phyloP scores from a whole-genome alignment of 2,113 vertebrate genomes.

The Pelodiscus sinensis region DNA sequence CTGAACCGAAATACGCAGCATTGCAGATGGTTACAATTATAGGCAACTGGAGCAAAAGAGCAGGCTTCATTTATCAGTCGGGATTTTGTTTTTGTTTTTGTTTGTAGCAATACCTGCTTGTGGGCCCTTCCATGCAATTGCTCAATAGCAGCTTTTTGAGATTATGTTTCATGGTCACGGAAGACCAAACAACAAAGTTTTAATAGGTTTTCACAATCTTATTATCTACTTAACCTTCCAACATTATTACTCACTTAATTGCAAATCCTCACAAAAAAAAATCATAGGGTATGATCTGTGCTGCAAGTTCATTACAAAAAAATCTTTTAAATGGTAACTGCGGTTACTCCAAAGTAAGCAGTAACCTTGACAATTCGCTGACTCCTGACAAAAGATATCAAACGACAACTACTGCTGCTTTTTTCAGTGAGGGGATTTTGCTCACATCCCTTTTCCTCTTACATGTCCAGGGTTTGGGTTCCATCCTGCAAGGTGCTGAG shows the following conservation, averaged over 20 bases:
- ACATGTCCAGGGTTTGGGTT: neutral
- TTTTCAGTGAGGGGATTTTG: neutral
- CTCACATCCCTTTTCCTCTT: neutral
- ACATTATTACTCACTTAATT: slow-evolving; percentile 75
- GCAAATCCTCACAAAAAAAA: slow-evolving; percentile 39
- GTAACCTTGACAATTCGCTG: slow-evolving; percentile 32
- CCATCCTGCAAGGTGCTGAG: neutral
- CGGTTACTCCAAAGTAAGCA: slow-evolving; percentile 30
- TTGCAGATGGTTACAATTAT: slow-evolving; percentile 72
- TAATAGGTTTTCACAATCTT: slow-evolving; percentile 75
- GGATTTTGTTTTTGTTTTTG: slow-evolving; percentile 70
- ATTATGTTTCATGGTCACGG: slow-evolving; percentile 63
- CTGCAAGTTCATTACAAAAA: slow-evolving; percentile 26
- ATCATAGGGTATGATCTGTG: slow-evolving; percentile 17
- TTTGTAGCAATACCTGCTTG: slow-evolving; percentile 57
- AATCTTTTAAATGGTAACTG: slow-evolving; percentile 29
- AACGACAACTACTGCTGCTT: neutral
- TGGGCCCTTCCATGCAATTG: slow-evolving; percentile 57
- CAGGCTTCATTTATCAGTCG: slow-evolving; percentile 62
- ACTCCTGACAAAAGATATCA: neutral
- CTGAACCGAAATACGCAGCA: slow-evolving; percentile 52
- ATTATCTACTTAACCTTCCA: slow-evolving; percentile 75
- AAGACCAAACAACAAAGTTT: slow-evolving; percentile 55
- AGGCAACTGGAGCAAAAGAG: slow-evolving; percentile 53
- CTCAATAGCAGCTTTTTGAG: slow-evolving; percentile 63